Percentiles rank a stretch among this genome's conserved stretches.
These are phyloP conservation scores for Petromus typicus DNA, from an alignment of 2,113 vertebrate species.

Conservation along the genomic window DNA sequence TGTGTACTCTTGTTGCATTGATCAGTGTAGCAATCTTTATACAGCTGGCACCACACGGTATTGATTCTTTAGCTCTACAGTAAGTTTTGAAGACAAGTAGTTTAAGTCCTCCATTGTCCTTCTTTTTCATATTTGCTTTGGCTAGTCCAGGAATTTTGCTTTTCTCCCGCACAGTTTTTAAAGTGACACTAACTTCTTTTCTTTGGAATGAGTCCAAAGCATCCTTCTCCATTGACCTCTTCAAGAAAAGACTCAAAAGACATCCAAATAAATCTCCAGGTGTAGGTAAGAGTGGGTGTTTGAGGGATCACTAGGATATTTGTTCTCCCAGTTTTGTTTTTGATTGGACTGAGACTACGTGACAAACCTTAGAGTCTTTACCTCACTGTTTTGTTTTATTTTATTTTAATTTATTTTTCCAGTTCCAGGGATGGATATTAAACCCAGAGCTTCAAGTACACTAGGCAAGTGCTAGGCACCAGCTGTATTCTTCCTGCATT, in stretches of 20 bases:
- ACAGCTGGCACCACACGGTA: background rate
- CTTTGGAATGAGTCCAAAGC: constrained; percentile 18
- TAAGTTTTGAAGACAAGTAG: background rate
- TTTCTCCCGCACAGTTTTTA: background rate
- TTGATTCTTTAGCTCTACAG: constrained; percentile 31
- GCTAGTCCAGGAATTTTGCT: background rate
- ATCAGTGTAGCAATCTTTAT: constrained; percentile 11
- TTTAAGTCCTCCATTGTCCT: constrained; percentile 3
- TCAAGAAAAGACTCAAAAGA: constrained; percentile 14
- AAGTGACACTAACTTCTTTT: background rate
- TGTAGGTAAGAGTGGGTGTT: background rate
- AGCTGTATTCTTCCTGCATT: background rate
- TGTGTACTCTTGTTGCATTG: background rate
- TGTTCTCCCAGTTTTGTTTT: background rate
- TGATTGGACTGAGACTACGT: background rate
- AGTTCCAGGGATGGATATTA: no score
- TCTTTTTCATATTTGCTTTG: constrained; percentile 37
- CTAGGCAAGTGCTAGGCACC: background rate
- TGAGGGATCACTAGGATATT: background rate
- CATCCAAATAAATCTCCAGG: background rate
- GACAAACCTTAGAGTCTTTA: background rate
- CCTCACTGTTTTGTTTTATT: background rate
- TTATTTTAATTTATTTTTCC: background rate
- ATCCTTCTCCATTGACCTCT: background rate
- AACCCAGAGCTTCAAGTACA: background rate